A percentile compares a stretch with the other conserved stretches of the same genome.
phyloP scores from a whole-genome alignment of 1,140 invertebrate species.

The Octopus sinensis region DNA sequence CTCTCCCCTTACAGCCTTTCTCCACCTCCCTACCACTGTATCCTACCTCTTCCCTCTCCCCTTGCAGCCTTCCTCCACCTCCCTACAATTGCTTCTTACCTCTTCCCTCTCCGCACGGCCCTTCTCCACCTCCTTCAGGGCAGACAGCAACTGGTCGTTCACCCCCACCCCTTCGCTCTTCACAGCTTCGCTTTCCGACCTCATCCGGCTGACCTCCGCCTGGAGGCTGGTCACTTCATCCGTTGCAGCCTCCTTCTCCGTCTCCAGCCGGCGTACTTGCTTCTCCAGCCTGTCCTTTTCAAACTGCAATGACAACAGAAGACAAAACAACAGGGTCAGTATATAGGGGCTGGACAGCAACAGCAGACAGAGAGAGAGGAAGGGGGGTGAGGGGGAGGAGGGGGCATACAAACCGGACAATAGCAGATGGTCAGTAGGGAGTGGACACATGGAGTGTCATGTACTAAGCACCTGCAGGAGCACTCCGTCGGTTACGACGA shows the following conservation, averaged over 20 bases:
- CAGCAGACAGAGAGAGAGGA: background rate
- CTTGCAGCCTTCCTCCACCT: too few species aligned
- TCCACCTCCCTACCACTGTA: too few species aligned
- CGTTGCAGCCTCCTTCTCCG: conserved; percentile 37
- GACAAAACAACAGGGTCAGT: conserved; percentile 12
- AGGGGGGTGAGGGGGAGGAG: too few species aligned
- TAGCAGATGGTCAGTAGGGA: too few species aligned
- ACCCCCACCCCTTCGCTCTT: conserved; percentile 23
- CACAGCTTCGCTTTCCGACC: conserved; percentile 28
- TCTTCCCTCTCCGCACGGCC: conserved; percentile 27
- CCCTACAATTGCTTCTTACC: too few species aligned
- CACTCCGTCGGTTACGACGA: too few species aligned
- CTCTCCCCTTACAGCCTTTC: too few species aligned
- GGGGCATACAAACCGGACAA: too few species aligned
- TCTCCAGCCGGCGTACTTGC: conserved; percentile 40
- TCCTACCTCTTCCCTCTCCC: too few species aligned
- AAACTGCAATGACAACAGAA: conserved; percentile 35
- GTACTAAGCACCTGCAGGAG: too few species aligned
- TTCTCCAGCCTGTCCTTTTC: conserved; percentile 51
- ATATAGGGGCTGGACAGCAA: background rate
- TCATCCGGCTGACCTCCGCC: conserved; percentile 39
- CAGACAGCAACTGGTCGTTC: conserved; percentile 52
- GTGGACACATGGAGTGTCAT: too few species aligned
- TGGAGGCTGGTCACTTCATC: conserved; percentile 42
- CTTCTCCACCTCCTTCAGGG: conserved; percentile 40